Evolutionary conservation across 2,113 vertebrate genomes (phyloP).

Genomic region (Thamnaconus septentrionalis): DNA sequence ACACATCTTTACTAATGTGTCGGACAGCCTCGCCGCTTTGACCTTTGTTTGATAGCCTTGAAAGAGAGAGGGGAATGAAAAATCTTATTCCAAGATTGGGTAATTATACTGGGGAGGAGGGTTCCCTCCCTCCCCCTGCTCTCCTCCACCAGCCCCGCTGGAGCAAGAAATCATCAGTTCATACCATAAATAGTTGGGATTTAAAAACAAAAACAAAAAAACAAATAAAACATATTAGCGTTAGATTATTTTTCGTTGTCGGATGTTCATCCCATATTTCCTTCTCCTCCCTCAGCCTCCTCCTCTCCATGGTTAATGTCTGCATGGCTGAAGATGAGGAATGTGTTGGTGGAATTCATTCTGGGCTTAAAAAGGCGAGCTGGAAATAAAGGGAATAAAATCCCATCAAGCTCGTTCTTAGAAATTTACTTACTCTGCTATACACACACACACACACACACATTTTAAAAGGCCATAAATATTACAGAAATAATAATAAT

Average conservation of each 20-base stretch:
- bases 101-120: conserved; percentile 38
- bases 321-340: conserved; percentile 55
- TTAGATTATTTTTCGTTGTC: neutral
- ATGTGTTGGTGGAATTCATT: conserved; percentile 64
- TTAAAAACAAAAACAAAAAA: neutral
- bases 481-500: too few species aligned
- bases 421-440: conserved; percentile 21
- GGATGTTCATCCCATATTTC: conserved; percentile 23
- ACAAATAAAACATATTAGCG: too few species aligned
- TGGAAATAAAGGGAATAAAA: conserved; percentile 24
- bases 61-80: conserved; percentile 4
- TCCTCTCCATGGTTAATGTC: conserved; percentile 43
- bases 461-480: too few species aligned
- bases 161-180: conserved; percentile 16
- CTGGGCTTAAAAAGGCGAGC: conserved; percentile 23
- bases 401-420: conserved; percentile 30
- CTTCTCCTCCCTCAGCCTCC: conserved; percentile 10
- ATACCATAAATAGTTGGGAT: conserved; percentile 5
- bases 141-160: conserved; percentile 22
- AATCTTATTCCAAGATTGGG: conserved; percentile 35
- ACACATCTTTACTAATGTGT: conserved; percentile 28
- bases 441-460: neutral
- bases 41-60: conserved; percentile 56
- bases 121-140: neutral
- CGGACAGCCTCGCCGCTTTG: conserved; percentile 32